These are phyloP conservation scores for Emesis russula DNA, from an alignment of 2,888 invertebrate species.

Conservation along the genomic window DNA sequence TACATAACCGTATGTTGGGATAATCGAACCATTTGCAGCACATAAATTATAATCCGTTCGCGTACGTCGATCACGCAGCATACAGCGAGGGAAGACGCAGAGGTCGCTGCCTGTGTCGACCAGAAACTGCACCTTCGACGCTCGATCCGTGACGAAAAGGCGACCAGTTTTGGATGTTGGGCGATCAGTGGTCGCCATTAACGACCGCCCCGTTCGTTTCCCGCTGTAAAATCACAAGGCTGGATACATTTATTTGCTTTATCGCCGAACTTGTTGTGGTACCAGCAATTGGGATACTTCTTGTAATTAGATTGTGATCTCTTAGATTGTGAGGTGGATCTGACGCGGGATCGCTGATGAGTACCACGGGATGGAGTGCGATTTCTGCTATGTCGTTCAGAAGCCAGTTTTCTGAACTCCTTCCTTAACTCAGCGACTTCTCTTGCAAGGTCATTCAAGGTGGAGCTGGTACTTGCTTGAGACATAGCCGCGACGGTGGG, in stretches of 20 bases:
- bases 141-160: constrained; percentile 65
- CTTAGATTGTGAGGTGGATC: background rate
- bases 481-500: background rate
- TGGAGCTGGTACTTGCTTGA: background rate
- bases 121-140: no score
- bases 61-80: no score
- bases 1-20: no score
- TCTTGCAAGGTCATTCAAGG: background rate
- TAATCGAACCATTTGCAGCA: no score
- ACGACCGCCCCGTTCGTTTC: constrained; percentile 78
- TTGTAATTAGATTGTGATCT: constrained; percentile 52
- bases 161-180: background rate
- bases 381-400: background rate
- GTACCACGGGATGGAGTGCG: background rate
- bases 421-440: background rate
- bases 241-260: constrained; percentile 59
- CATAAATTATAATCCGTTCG: no score
- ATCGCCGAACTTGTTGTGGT: constrained; percentile 67
- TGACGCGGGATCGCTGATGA: background rate
- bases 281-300: constrained; percentile 72
- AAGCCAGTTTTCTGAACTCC: background rate
- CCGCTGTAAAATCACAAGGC: constrained; percentile 57
- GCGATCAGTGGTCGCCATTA: constrained; percentile 85
- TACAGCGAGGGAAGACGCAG: no score
- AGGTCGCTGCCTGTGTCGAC: no score